Percentiles rank a stretch among this genome's conserved stretches.
Evolutionary conservation across 2,113 vertebrate genomes (phyloP).

Genomic region (Sylvilagus bachmani): DNA sequence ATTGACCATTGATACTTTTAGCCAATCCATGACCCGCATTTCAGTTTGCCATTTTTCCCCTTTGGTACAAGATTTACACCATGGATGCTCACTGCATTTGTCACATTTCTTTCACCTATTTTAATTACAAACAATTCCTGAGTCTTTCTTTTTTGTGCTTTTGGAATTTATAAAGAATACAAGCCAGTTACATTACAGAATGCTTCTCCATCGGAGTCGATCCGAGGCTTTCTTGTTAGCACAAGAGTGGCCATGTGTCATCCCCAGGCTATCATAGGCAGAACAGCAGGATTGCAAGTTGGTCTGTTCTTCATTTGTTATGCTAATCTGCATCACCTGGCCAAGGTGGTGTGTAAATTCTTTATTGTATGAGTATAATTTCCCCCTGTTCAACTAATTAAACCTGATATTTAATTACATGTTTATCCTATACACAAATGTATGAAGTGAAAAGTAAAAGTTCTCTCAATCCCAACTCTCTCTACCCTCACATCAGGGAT

Average conservation of each 20-base stretch:
- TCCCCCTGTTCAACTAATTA: background rate
- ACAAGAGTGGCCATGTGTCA: background rate
- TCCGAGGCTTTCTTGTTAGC: background rate
- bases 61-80: background rate
- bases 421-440: background rate
- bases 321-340: background rate
- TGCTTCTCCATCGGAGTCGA: background rate
- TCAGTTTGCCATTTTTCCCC: background rate
- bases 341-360: background rate
- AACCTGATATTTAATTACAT: constrained; percentile 9
- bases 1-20: background rate
- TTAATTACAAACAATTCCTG: constrained; percentile 6
- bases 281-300: fast-evolving
- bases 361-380: background rate
- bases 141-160: background rate
- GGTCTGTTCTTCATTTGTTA: background rate
- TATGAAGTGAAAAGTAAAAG: constrained; percentile 9
- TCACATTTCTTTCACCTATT: background rate
- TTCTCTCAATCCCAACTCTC: background rate
- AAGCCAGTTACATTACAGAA: background rate
- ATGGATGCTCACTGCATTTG: background rate
- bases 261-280: background rate
- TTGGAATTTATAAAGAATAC: background rate
- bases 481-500: background rate
- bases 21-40: background rate